These are phyloP conservation scores for Myrmecophaga tridactyla DNA, from an alignment of 2,113 vertebrate genomes.

Conservation along the genomic window DNA sequence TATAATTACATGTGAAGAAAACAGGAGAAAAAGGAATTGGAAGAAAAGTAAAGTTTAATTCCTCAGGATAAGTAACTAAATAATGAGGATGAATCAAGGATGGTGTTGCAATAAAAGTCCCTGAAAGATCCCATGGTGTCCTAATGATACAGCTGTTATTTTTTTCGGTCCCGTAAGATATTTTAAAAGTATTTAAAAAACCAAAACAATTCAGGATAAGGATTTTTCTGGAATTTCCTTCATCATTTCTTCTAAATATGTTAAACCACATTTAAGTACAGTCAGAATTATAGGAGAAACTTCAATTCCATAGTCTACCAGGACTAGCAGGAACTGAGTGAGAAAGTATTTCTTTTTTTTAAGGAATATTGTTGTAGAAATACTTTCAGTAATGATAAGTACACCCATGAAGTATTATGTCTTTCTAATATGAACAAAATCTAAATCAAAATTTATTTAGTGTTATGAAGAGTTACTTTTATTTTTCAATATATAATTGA, in stretches of 20 bases:
- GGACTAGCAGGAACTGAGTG: accelerated
- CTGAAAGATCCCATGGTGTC: background rate
- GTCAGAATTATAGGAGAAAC: background rate
- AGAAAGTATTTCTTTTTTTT: too few relatives aligned
- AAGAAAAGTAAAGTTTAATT: background rate
- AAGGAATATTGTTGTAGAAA: background rate
- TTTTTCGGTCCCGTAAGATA: background rate
- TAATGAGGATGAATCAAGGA: background rate
- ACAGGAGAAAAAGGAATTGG: background rate
- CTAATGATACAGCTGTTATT: background rate
- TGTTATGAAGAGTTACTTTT: background rate
- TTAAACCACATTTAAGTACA: background rate
- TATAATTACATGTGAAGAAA: background rate
- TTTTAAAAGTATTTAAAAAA: background rate
- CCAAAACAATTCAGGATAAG: background rate
- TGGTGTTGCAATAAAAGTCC: background rate
- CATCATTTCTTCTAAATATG: background rate
- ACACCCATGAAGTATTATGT: background rate
- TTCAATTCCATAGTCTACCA: background rate
- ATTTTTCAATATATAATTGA: constrained; percentile 1
- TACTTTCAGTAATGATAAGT: background rate
- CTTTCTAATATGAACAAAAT: background rate
- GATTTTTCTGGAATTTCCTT: background rate
- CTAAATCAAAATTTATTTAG: background rate
- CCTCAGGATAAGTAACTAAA: background rate